These are phyloP conservation scores for Portunus trituberculatus DNA, from an alignment of 1,140 invertebrate genomes.

Conservation along the genomic window DNA sequence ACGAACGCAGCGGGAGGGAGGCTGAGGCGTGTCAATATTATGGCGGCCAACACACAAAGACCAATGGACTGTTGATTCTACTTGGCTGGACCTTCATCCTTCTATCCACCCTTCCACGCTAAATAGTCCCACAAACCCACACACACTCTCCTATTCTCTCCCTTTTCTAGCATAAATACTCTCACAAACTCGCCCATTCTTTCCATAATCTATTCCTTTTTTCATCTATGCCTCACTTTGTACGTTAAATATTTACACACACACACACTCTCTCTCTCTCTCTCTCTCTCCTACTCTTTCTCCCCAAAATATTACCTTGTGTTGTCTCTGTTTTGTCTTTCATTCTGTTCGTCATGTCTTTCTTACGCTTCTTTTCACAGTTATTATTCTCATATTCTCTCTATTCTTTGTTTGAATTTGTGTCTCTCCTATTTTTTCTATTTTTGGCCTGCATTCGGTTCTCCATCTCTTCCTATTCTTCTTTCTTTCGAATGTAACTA, in stretches of 20 bases:
- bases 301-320: not conserved
- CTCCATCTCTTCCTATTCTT: not conserved
- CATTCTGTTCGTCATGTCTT: too few species aligned
- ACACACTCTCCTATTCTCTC: not conserved
- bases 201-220: not conserved
- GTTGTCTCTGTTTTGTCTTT: too few species aligned
- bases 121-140: not conserved
- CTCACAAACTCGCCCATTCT: not conserved
- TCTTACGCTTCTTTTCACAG: too few species aligned
- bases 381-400: too few species aligned
- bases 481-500: too few species aligned
- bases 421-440: not conserved
- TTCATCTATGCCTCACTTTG: too few species aligned
- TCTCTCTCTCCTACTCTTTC: not conserved
- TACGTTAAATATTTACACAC: too few species aligned
- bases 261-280: not conserved
- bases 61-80: constrained; percentile 44
- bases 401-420: too few species aligned
- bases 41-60: constrained; percentile 49
- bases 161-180: not conserved
- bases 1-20: not conserved
- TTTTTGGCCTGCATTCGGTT: not conserved
- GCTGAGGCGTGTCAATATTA: constrained; percentile 56
- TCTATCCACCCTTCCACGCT: not conserved
- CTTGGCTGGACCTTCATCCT: not conserved